Conservation (phyloP, 2,113 vertebrate genomes). For the Columba janthina region DNA sequence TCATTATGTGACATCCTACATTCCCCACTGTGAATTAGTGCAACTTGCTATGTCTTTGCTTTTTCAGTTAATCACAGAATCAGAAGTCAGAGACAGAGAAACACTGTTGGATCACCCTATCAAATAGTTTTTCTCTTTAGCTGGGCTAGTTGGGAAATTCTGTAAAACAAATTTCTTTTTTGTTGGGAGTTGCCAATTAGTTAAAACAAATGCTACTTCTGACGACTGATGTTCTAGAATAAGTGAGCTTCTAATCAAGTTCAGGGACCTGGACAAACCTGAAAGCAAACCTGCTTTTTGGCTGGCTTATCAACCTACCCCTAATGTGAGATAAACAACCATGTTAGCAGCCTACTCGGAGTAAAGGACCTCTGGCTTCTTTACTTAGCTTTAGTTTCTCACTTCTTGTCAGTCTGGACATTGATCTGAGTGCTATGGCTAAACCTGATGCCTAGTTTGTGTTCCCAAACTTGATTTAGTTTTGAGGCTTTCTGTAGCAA, state of each 20-base stretch:
- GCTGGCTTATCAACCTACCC: not conserved
- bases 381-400: not conserved
- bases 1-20: not conserved
- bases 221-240: not conserved
- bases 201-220: not conserved
- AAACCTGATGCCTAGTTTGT: not conserved
- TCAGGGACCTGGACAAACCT: not conserved
- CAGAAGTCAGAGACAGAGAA: not conserved
- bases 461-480: not conserved
- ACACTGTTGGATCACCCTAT: not conserved
- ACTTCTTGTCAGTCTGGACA: not conserved
- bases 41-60: not conserved
- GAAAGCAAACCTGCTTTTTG: not conserved
- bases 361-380: not conserved
- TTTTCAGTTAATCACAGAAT: not conserved
- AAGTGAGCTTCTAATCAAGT: not conserved
- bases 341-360: not conserved
- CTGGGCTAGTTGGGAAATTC: not conserved
- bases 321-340: fast-evolving
- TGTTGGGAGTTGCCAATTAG: not conserved
- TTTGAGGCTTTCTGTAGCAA: not conserved
- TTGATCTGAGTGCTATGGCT: not conserved
- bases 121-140: not conserved
- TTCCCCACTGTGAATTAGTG: not conserved
- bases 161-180: not conserved